Evolutionary conservation across 2,797 vertebrate species (phyloP), one percentile per base, ranked within the genome.

Genomic region (Ceryle rudis): DNA sequence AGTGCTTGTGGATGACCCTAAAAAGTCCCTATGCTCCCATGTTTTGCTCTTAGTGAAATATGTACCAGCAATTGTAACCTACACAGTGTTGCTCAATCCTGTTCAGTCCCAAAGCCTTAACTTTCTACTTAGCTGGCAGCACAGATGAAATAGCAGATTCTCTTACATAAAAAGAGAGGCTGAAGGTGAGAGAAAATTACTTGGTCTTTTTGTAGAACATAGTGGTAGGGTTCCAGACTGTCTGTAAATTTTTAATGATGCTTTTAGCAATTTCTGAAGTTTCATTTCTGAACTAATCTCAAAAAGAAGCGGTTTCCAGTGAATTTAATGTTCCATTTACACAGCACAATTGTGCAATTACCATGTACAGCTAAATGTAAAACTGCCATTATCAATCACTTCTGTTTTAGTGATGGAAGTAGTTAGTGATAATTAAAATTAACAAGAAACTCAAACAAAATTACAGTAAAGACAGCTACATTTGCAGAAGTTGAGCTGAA

Each of bases 211-310:
- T 80, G 74, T 80, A 82, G 90, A 70, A 90, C 86, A 65, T 73
- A 47, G 62, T 61, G 19, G 58, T 57, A 74, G 26, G 8, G 52
- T 89, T 89, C 33, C 55, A 71, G 60, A 39, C 28, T 51, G 20
- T 41, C 62, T 90, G 37, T 94, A 88, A 93, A 84, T 74, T 89
- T 92, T 95, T 93, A 92, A 96, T 62, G 74, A 78, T 71, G 66
- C 57, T 94, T 95, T 91, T 66, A 95, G 69, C 41, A 96, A 90
- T 94, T 93, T 96, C 72, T 89, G 64, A 77, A 95, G 47, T 96
- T 93, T 84, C 31, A 60, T 86, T 94, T 90, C 85, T 81, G 73
- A 95, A 65, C 25, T 35, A 29, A 77, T 58, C 62, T 95, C 60
- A 39, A 81, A 89, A 91, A 79, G 18, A 67, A 77, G 86, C 33